Conservation (phyloP, 2,888 invertebrate genomes). For the Leucophenga montana region DNA sequence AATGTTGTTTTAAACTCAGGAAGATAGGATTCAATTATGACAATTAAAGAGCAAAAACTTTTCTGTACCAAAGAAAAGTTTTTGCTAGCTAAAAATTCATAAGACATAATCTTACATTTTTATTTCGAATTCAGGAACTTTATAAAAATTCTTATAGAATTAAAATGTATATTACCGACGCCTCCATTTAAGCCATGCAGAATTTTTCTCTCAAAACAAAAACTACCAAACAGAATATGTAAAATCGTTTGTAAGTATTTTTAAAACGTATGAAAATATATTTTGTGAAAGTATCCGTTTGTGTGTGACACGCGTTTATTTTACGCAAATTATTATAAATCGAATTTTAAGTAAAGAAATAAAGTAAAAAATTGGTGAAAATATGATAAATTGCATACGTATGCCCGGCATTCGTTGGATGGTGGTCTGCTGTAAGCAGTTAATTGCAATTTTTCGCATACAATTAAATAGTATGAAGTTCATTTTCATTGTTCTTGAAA, state of each 20-base stretch:
- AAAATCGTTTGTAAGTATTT: neutral
- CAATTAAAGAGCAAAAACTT: too few species aligned
- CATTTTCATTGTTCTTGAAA: too few species aligned
- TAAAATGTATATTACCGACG: neutral
- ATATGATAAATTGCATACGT: conserved; percentile 5
- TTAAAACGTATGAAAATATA: conserved; percentile 44
- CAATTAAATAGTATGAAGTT: too few species aligned
- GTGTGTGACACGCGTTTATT: conserved; percentile 62
- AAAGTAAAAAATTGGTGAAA: neutral
- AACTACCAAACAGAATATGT: neutral
- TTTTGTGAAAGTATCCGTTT: neutral
- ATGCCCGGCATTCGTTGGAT: neutral
- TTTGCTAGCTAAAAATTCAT: too few species aligned
- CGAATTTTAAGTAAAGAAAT: conserved; percentile 58
- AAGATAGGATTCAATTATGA: too few species aligned
- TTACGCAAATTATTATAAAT: conserved; percentile 65
- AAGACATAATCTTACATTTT: too few species aligned
- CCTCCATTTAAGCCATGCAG: neutral
- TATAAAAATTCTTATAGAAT: too few species aligned
- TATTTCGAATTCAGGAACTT: too few species aligned
- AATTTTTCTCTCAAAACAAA: neutral
- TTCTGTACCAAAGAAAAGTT: too few species aligned
- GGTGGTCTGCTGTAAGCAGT: neutral
- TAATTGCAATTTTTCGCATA: conserved; percentile 14
- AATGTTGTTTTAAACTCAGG: too few species aligned